Evolutionary conservation across 2,113 vertebrate genomes (phyloP).

Genomic region (Oryzias melastigma): DNA sequence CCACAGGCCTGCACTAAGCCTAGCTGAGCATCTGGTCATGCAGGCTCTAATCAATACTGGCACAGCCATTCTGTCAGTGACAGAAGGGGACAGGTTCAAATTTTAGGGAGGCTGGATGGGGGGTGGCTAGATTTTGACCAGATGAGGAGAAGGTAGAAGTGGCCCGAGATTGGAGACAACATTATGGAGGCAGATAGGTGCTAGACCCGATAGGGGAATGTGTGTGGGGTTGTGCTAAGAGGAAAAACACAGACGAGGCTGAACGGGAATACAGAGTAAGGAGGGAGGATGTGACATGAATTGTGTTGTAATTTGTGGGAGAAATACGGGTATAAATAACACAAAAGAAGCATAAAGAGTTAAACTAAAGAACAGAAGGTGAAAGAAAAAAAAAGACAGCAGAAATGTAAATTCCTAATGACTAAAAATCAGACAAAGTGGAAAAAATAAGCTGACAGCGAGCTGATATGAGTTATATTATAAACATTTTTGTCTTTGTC

Average conservation of each 20-base stretch:
- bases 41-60: slow-evolving; percentile 70
- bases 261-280: background rate
- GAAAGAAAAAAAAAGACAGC: slow-evolving; percentile 1
- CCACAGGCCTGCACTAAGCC: slow-evolving; percentile 75
- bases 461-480: slow-evolving; percentile 15
- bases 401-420: background rate
- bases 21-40: slow-evolving; percentile 63
- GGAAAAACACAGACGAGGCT: background rate
- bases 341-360: background rate
- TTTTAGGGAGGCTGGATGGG: slow-evolving; percentile 2
- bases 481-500: slow-evolving; percentile 24
- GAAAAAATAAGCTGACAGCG: slow-evolving; percentile 1
- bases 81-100: slow-evolving; percentile 23
- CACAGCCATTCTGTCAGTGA: slow-evolving; percentile 70
- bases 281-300: slow-evolving; percentile 2
- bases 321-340: slow-evolving; percentile 11
- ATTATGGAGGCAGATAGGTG: slow-evolving; percentile 12
- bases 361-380: slow-evolving; percentile 3
- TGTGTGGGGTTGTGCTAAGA: background rate
- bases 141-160: slow-evolving; percentile 4
- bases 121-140: background rate
- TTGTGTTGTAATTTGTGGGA: slow-evolving; percentile 9
- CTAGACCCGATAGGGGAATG: background rate
- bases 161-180: slow-evolving; percentile 14
- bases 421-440: background rate